These are phyloP conservation scores for Brachypodius melanocephalos DNA, from an alignment of 2,113 vertebrate genomes.

Conservation along the genomic window DNA sequence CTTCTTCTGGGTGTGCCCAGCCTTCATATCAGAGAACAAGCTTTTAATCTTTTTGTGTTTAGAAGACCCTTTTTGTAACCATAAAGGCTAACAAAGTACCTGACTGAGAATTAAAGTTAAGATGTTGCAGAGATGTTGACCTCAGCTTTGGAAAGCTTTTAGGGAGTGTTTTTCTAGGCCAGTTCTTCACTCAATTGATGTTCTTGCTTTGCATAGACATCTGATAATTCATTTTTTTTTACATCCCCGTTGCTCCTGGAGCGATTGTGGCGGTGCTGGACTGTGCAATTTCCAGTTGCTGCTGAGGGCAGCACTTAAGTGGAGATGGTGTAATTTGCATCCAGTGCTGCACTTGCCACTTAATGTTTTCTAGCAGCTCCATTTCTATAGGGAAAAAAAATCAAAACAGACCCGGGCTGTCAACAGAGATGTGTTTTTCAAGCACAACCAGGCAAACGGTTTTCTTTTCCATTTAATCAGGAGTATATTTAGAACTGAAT, in stretches of 20 bases:
- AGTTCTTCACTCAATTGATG: background rate
- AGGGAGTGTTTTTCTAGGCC: background rate
- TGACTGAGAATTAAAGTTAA: background rate
- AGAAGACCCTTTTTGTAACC: background rate
- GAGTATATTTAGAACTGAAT: background rate
- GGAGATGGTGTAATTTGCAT: constrained; percentile 3
- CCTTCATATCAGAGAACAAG: background rate
- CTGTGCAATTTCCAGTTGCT: background rate
- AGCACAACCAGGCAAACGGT: background rate
- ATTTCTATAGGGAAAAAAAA: background rate
- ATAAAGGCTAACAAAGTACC: background rate
- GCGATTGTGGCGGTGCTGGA: background rate
- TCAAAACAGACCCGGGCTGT: background rate
- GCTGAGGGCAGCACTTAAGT: constrained; percentile 35
- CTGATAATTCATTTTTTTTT: background rate
- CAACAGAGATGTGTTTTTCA: constrained; percentile 1
- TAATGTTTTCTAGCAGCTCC: constrained; percentile 3
- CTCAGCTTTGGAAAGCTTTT: constrained; percentile 7
- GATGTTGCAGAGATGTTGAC: background rate
- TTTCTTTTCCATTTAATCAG: constrained; percentile 21
- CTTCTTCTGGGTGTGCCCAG: background rate
- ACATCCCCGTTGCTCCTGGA: background rate
- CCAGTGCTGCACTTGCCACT: background rate
- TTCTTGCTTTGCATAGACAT: background rate
- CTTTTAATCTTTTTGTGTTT: constrained; percentile 2